Conservation (phyloP, 2,113 vertebrate genomes). For the Leucopternis melanops region DNA sequence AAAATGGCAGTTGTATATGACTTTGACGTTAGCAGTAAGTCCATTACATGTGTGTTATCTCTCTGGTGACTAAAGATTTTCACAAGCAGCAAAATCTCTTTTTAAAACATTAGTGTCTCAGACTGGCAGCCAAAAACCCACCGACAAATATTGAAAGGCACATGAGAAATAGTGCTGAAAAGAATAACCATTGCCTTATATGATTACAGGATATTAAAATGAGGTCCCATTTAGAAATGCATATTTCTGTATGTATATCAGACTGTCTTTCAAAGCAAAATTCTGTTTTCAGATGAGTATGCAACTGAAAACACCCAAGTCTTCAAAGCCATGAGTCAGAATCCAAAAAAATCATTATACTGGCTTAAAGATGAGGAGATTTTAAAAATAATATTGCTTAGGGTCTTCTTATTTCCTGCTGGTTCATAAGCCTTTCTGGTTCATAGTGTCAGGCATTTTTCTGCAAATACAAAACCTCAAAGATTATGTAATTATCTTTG, state of each 20-base stretch:
- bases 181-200: neutral
- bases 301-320: neutral
- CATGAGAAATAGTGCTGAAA: rapidly evolving
- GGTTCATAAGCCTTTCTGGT: neutral
- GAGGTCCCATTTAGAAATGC: neutral
- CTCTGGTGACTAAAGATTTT: neutral
- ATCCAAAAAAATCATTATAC: neutral
- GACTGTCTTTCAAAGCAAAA: neutral
- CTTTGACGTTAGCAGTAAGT: neutral
- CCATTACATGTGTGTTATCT: neutral
- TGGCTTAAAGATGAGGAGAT: neutral
- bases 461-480: neutral
- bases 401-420: neutral
- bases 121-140: neutral
- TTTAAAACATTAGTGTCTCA: neutral
- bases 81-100: neutral
- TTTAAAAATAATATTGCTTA: neutral
- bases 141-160: neutral
- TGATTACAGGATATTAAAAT: neutral
- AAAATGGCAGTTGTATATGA: neutral
- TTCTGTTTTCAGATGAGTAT: neutral
- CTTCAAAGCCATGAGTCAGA: neutral
- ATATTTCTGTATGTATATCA: neutral
- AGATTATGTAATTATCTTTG: neutral
- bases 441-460: neutral